Percentiles rank a stretch among this genome's conserved stretches.
These are phyloP conservation scores for Emberiza fucata DNA, from an alignment of 2,113 vertebrate species.

Conservation along the genomic window DNA sequence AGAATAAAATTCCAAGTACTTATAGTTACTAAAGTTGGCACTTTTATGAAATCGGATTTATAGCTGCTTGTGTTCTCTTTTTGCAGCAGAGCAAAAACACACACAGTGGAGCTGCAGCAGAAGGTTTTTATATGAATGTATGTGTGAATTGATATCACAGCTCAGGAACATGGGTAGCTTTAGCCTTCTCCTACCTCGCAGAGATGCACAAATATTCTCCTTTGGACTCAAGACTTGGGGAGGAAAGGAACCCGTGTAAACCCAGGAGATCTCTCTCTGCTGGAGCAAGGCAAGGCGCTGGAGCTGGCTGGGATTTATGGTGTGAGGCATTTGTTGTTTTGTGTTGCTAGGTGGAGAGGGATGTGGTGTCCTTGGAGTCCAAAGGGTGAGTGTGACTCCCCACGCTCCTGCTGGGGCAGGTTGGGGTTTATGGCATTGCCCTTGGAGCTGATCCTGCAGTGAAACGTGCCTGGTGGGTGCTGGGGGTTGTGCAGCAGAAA, in stretches of 20 bases:
- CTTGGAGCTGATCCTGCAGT: neutral
- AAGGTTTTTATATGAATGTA: neutral
- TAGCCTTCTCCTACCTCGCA: neutral
- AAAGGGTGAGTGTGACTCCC: neutral
- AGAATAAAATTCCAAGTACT: slow-evolving; percentile 40
- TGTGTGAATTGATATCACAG: neutral
- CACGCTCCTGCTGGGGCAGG: accelerated
- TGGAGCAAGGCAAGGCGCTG: neutral
- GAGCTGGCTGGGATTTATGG: neutral
- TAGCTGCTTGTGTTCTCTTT: neutral
- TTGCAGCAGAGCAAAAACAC: neutral
- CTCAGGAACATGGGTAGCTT: neutral
- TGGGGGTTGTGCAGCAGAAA: neutral
- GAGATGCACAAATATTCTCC: neutral
- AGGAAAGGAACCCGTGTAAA: neutral
- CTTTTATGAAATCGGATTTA: neutral
- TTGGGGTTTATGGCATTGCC: neutral
- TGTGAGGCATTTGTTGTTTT: neutral
- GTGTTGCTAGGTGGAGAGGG: neutral
- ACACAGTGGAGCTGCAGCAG: neutral
- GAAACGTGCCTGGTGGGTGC: neutral
- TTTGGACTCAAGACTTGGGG: neutral
- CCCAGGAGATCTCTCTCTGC: neutral
- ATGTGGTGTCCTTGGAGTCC: neutral
- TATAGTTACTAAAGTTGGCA: neutral